Evolutionary conservation across 2,888 invertebrate species (phyloP).

Genomic region (Asteroscopus sphinx): DNA sequence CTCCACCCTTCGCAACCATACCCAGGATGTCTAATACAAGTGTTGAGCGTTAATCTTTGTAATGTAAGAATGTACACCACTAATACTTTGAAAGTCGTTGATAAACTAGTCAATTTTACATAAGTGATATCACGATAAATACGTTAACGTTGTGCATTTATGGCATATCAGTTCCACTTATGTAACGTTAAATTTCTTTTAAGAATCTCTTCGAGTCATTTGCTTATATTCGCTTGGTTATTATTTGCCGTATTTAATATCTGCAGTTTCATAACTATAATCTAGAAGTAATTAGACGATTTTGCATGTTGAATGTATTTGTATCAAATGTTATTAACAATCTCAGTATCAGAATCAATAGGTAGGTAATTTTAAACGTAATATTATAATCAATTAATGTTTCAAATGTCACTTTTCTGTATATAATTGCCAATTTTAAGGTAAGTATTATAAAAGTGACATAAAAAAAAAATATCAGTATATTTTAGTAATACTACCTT

Average conservation of each 20-base stretch:
- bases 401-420: conserved; percentile 20
- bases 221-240: conserved; percentile 5
- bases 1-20: conserved; percentile 23
- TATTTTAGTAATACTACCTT: conserved; percentile 45
- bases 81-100: conserved; percentile 14
- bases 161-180: conserved; percentile 18
- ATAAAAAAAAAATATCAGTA: conserved; percentile 22
- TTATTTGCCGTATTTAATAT: conserved; percentile 6
- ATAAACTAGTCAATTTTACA: conserved; percentile 46
- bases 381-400: conserved; percentile 20
- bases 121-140: conserved; percentile 19
- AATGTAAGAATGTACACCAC: conserved; percentile 17
- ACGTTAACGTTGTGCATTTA: conserved; percentile 37
- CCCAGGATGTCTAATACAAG: conserved; percentile 19
- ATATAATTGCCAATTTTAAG: conserved; percentile 16
- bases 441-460: background rate
- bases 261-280: conserved; percentile 3
- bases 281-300: conserved; percentile 36
- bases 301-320: conserved; percentile 30
- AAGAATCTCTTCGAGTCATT: conserved; percentile 18
- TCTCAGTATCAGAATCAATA: conserved; percentile 21
- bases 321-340: conserved; percentile 29
- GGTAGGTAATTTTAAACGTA: conserved; percentile 21
- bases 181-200: conserved; percentile 21
- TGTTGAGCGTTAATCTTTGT: conserved; percentile 7